phyloP scores from a whole-genome alignment of 2,888 invertebrate species.

The Nomada ruficornis region DNA sequence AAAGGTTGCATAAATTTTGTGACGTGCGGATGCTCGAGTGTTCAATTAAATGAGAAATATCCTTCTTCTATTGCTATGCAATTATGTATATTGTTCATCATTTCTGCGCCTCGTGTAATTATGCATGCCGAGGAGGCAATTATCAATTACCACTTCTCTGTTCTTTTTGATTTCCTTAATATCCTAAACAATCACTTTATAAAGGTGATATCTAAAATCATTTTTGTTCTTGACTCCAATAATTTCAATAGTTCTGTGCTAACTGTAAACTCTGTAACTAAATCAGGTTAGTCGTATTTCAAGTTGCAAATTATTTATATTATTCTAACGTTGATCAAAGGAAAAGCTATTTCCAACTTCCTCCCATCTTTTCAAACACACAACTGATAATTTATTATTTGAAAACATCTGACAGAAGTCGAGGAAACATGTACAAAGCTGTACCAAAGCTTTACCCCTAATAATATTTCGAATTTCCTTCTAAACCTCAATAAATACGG shows the following conservation, averaged over 20 bases:
- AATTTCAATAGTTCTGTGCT: background rate
- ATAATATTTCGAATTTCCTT: too few species aligned
- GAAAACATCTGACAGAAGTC: too few species aligned
- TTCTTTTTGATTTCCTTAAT: background rate
- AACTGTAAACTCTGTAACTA: background rate
- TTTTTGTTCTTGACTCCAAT: background rate
- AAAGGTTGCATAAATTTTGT: background rate
- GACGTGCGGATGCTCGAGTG: background rate
- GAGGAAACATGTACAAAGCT: too few species aligned
- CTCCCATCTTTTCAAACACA: too few species aligned
- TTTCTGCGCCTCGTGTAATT: background rate
- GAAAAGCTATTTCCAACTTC: too few species aligned
- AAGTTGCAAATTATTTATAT: background rate
- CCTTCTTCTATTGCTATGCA: background rate
- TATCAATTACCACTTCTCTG: background rate
- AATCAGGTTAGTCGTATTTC: background rate
- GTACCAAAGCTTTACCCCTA: too few species aligned
- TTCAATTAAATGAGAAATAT: background rate
- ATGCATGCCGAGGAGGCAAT: background rate
- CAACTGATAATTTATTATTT: too few species aligned
- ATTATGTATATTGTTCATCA: background rate
- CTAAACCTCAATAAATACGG: too few species aligned
- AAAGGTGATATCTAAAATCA: background rate
- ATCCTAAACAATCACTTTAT: background rate
- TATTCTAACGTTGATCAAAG: background rate